Percentiles rank a stretch among this genome's conserved stretches.
Conservation (phyloP, 2,797 vertebrate genomes). For the Pseudomugil tenellus region DNA sequence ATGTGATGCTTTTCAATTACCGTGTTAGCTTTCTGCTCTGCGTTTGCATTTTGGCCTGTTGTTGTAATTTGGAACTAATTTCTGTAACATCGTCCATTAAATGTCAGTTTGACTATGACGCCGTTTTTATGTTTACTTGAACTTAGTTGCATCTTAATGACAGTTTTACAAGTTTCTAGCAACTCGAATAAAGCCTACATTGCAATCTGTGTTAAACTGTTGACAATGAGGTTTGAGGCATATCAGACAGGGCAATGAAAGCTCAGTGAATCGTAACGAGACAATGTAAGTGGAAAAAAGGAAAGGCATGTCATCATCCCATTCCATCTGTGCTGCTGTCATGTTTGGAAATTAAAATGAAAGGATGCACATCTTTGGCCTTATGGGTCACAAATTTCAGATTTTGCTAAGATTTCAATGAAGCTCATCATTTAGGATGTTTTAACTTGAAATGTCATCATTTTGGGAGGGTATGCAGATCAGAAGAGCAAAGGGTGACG, state of each 20-base stretch:
- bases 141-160: neutral
- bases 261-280: neutral
- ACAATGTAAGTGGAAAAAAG: neutral
- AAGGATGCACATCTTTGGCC: neutral
- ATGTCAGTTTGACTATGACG: neutral
- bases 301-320: neutral
- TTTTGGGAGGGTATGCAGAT: neutral
- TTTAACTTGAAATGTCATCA: neutral
- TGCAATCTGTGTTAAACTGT: neutral
- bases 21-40: neutral
- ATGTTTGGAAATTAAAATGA: neutral
- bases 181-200: slow-evolving; percentile 9
- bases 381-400: neutral
- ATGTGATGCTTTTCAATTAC: slow-evolving; percentile 4
- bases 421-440: neutral
- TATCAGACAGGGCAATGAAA: slow-evolving; percentile 1
- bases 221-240: neutral
- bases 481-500: neutral
- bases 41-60: neutral
- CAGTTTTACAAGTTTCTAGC: neutral
- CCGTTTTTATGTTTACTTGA: slow-evolving; percentile 1
- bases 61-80: neutral
- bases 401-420: neutral
- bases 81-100: slow-evolving; percentile 5
- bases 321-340: slow-evolving; percentile 1